Evolutionary conservation across 2,797 vertebrate species (phyloP), one percentile per base, ranked within the genome.

Genomic region (Lepus oiostolus): DNA sequence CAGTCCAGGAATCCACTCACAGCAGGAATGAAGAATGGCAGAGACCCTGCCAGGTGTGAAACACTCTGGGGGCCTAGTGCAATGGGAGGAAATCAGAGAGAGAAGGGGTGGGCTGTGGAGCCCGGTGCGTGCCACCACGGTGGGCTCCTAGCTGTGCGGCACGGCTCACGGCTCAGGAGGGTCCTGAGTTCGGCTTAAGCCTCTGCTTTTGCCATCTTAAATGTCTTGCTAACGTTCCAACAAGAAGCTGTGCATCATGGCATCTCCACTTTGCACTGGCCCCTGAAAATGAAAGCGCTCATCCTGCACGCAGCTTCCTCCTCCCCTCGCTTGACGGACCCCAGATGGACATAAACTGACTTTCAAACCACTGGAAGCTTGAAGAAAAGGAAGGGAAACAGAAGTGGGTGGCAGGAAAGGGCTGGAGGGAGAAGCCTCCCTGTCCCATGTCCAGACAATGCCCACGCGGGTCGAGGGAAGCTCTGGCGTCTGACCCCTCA

Each of bases 401-500:
- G 80, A 96, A 96, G 96, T 81, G 42, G 90, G 93, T 86, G 97
- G 92, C 97, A 95, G 96, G 97, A 96, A 97, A 94, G 88, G 85
- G 70, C 81, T 88, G 91, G 81, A 94, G 92, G 62, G 96, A 92
- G 90, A 86, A 89, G 19, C 30, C 88, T 81, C 94, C 90, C 70
- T 88, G 92, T 95, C 72, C 42, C 7, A 10, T 54, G 90, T 90
- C 80, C 3, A 71, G 95, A 97, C 95, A 97, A 95, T 94, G 86
- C 88, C 92, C 92, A 24, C 50, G 65, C 28, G 4, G 68, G 84
- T 74, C 94, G 77, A 62, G 97, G 96, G 95, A 97, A 97, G 96
- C 96, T 96, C 97, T 97, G 97, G 93, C 70, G 74, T 88, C 93
- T 97, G 97, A 97, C 97, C 97, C 94, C 71, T 97, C 93, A 94